These are phyloP conservation scores for Miltochrista miniata DNA, from an alignment of 2,888 invertebrate species.

Conservation along the genomic window DNA sequence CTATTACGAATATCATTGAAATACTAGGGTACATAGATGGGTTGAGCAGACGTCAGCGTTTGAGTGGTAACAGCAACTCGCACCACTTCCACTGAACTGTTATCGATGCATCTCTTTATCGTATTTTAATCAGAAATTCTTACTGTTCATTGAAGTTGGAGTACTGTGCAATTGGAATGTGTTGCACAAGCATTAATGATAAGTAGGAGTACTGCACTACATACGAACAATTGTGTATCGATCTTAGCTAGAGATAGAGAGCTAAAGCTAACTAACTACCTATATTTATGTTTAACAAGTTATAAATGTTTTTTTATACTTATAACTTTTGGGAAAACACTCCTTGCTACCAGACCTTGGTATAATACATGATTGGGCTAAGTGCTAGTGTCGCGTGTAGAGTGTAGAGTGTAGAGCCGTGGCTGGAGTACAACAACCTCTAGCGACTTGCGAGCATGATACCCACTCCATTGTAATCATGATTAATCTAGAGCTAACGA, in stretches of 20 bases:
- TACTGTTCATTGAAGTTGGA: slow-evolving; percentile 18
- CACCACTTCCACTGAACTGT: slow-evolving; percentile 18
- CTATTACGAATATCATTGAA: too few relatives aligned
- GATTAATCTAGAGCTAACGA: slow-evolving; percentile 36
- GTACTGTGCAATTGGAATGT: slow-evolving; percentile 9
- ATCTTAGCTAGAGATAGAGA: too few relatives aligned
- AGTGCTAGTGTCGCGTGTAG: too few relatives aligned
- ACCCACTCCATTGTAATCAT: slow-evolving; percentile 34
- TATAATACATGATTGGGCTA: background rate
- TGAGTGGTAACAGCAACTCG: slow-evolving; percentile 7
- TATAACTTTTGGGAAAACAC: background rate
- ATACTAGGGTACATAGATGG: background rate
- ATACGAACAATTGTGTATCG: slow-evolving; percentile 9
- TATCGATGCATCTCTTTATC: slow-evolving; percentile 23
- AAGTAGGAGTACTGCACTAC: background rate
- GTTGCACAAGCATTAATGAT: slow-evolving; percentile 17
- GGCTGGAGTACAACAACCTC: slow-evolving; percentile 30
- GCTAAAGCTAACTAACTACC: slow-evolving; percentile 6
- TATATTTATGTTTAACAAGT: too few relatives aligned
- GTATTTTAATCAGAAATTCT: slow-evolving; percentile 16
- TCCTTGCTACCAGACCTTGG: too few relatives aligned
- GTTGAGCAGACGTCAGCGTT: background rate
- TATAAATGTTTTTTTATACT: too few relatives aligned
- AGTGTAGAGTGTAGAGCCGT: background rate
- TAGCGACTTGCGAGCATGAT: slow-evolving; percentile 15